Evolutionary conservation across 2,113 vertebrate species (phyloP).

Genomic region (Pangasianodon hypophthalmus): DNA sequence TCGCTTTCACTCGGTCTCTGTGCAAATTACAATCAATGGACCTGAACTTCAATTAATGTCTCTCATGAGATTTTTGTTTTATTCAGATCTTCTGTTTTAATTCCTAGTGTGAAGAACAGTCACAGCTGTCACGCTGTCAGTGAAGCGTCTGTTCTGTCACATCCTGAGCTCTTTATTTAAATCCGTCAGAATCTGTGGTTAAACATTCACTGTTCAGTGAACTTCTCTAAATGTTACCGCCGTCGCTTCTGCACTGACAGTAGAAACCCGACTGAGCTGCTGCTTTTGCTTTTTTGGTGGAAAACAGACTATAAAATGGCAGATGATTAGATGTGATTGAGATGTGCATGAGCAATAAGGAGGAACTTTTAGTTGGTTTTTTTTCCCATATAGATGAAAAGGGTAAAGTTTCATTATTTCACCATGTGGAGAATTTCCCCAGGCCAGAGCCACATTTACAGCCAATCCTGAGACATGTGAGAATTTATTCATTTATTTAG

Average conservation of each 20-base stretch:
- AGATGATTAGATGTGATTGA: neutral
- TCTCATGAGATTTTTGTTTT: neutral
- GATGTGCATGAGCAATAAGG: too few relatives aligned
- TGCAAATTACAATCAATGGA: neutral
- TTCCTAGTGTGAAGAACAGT: neutral
- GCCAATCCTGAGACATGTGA: too few relatives aligned
- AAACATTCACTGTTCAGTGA: neutral
- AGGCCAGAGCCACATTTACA: too few relatives aligned
- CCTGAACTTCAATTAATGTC: constrained; percentile 3
- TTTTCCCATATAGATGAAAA: neutral
- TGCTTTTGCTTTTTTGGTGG: neutral
- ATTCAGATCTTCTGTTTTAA: neutral
- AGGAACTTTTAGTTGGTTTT: neutral
- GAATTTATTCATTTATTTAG: too few relatives aligned
- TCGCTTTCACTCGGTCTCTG: neutral
- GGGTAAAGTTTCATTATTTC: neutral
- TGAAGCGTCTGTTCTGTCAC: neutral
- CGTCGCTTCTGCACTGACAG: neutral
- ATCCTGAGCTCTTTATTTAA: neutral
- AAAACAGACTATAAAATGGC: neutral
- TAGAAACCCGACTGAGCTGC: neutral
- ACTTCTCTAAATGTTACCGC: neutral
- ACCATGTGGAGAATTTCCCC: neutral
- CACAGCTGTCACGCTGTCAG: neutral
- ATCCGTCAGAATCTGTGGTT: neutral